Percentiles rank a stretch among this genome's conserved stretches.
phyloP scores from a whole-genome alignment of 2,797 vertebrate genomes.

The Sciurus carolinensis region DNA sequence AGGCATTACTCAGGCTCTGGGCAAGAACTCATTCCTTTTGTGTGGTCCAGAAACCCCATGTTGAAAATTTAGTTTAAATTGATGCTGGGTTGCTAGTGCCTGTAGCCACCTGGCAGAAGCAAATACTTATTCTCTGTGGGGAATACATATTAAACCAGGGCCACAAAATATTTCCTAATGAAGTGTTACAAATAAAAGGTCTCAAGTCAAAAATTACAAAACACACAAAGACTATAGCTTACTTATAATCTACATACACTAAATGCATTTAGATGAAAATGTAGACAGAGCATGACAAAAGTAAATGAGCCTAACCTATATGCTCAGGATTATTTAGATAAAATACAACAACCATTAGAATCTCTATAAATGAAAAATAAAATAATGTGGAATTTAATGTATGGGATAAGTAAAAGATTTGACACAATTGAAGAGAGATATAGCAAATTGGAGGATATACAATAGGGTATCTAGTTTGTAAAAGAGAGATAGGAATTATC shows the following conservation, averaged over 20 bases:
- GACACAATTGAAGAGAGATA: constrained; percentile 35
- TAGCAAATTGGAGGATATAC: neutral
- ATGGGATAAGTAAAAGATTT: neutral
- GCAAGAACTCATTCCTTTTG: constrained; percentile 73
- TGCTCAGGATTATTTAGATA: neutral
- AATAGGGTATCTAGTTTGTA: neutral
- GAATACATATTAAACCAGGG: constrained; percentile 52
- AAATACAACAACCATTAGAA: neutral
- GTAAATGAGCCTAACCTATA: constrained; percentile 7
- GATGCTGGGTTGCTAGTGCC: constrained; percentile 59
- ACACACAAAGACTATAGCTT: constrained; percentile 9
- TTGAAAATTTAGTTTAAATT: constrained; percentile 75
- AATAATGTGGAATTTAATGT: neutral
- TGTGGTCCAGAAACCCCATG: constrained; percentile 77
- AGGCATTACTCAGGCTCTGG: constrained; percentile 67
- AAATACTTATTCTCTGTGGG: constrained; percentile 72
- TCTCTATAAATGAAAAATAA: constrained; percentile 23
- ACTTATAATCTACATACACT: constrained; percentile 27
- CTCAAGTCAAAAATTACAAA: constrained; percentile 63
- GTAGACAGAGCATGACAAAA: neutral
- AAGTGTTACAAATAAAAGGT: constrained; percentile 48
- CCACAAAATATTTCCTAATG: constrained; percentile 13
- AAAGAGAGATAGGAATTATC: neutral
- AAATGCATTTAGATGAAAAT: neutral
- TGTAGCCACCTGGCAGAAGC: constrained; percentile 73